Percentiles rank a stretch among this genome's conserved stretches.
phyloP scores from a whole-genome alignment of 2,888 invertebrate species.

The Cloeon dipterum region DNA sequence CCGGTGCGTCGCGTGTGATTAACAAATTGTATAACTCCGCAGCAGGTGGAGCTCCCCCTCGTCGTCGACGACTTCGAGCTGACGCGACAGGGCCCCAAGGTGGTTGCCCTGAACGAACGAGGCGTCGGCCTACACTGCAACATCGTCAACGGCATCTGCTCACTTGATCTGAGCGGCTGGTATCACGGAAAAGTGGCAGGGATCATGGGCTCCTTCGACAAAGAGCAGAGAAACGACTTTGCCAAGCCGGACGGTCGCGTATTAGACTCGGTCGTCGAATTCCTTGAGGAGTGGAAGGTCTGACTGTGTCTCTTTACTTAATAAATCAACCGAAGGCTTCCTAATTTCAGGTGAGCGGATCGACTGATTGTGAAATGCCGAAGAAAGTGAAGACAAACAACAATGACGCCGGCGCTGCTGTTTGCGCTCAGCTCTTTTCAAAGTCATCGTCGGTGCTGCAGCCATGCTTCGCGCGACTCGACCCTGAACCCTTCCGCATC shows the following conservation, averaged over 20 bases:
- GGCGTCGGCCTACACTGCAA: background rate
- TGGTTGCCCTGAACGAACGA: background rate
- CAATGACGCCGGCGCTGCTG: background rate
- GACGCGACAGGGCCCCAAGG: background rate
- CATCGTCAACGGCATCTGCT: background rate
- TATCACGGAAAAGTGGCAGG: background rate
- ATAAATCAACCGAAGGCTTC: background rate
- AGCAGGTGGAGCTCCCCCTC: background rate
- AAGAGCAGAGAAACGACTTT: background rate
- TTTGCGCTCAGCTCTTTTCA: background rate
- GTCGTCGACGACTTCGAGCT: background rate
- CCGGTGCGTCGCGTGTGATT: too few species aligned
- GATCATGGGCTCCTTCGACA: background rate
- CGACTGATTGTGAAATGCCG: background rate
- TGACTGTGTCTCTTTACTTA: too few species aligned
- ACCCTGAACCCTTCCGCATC: constrained; percentile 16
- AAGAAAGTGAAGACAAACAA: background rate
- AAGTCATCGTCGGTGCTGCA: constrained; percentile 16
- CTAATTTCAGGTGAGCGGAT: background rate
- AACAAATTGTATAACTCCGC: too few species aligned
- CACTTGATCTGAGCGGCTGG: background rate
- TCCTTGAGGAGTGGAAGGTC: background rate
- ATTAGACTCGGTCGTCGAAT: background rate
- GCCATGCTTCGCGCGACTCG: constrained; percentile 20
- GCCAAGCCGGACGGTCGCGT: background rate